phyloP scores from a whole-genome alignment of 2,797 vertebrate species.

The Bovichtus diacanthus region DNA sequence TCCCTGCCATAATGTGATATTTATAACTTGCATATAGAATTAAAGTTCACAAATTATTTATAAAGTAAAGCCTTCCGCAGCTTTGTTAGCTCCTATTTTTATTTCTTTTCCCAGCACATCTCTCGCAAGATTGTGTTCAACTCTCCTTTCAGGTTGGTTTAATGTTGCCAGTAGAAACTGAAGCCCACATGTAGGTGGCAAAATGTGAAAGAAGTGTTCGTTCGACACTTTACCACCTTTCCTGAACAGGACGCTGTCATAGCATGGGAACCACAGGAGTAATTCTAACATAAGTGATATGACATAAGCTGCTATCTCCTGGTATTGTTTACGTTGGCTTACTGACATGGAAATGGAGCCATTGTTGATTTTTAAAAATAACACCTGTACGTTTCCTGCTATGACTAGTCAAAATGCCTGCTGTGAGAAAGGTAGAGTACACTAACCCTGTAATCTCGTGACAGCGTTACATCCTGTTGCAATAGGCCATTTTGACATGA shows the following conservation, averaged over 20 bases:
- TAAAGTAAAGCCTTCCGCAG: slow-evolving; percentile 30
- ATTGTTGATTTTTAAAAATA: slow-evolving; percentile 12
- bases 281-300: not conserved
- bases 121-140: slow-evolving; percentile 5
- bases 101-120: slow-evolving; percentile 1
- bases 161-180: slow-evolving; percentile 35
- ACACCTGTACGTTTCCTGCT: slow-evolving; percentile 6
- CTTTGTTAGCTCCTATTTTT: slow-evolving; percentile 16
- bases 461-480: not conserved
- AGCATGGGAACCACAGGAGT: not conserved
- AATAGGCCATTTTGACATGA: not conserved
- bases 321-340: not conserved
- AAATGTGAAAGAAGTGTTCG: slow-evolving; percentile 20
- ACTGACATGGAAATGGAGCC: not conserved
- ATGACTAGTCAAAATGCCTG: not conserved
- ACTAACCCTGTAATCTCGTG: slow-evolving; percentile 1
- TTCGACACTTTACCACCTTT: not conserved
- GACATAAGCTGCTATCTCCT: not conserved
- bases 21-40: slow-evolving; percentile 53
- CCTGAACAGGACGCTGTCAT: not conserved
- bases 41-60: slow-evolving; percentile 52
- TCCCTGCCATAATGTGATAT: slow-evolving; percentile 45
- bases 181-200: not conserved
- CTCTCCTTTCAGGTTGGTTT: slow-evolving; percentile 17
- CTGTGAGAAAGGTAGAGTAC: not conserved